Evolutionary conservation across 2,797 vertebrate genomes (phyloP), one percentile per base, ranked within the genome.

Genomic region (Sibirionetta formosa): DNA sequence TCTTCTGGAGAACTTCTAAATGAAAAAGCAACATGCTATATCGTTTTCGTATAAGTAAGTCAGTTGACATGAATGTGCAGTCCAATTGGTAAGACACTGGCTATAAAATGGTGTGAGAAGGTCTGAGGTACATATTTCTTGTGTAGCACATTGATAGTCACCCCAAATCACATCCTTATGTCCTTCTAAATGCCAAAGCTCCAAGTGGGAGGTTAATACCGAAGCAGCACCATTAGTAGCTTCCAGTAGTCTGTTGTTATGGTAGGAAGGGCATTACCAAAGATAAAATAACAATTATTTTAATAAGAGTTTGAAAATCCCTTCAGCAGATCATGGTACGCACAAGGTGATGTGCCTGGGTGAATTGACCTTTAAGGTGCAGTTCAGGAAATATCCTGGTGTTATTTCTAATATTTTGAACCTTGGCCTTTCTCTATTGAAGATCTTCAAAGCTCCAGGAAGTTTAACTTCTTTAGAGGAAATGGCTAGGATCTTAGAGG

Each of bases 331-430:
- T 66, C 14, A n/a, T 38, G 31, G 4, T 40, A 27, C 46, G 84
- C 9, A 4, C 56, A 56, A 66, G 23, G 23, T 76, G 38, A 50
- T 5, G 1, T 88, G 63, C 42, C n/a, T 57, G 42, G 18, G 22
- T 80, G 70, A 86, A 66, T 36, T 77, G 58, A 68, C 51, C 24
- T 85, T 66, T 29, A 73, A 79, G 13, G 19, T 29, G 19, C 27
- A 9, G 29, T 57, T 66, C 33, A 85, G 14, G 60, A 89, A 95
- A 53, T 75, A 57, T 16, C 22, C 38, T 51, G 8, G 17, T 82
- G 73, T 76, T 92, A 36, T 85, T 95, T 35, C 42, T 82, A 80
- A 48, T 57, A 64, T 68, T 87, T 96, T 73, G 18, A 79, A 70
- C 38, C 29, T 27, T 22, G 31, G 4, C n/a, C 35, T 82, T 75